These are phyloP conservation scores for Spisula solida DNA, from an alignment of 2,888 invertebrate species.

Conservation along the genomic window DNA sequence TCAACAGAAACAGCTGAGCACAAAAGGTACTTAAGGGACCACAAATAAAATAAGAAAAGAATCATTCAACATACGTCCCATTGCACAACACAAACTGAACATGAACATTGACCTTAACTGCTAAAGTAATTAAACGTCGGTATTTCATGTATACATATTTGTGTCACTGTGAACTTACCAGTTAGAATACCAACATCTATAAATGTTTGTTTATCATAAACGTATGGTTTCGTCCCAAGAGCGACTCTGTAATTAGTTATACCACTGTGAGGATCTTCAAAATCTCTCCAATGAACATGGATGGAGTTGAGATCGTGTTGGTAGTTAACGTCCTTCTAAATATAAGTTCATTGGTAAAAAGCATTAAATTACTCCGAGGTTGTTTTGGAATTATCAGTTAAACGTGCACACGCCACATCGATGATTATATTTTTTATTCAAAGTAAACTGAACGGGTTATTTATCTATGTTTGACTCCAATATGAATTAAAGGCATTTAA, in stretches of 20 bases:
- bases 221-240: conserved; percentile 64
- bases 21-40: too few species aligned
- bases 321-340: conserved; percentile 56
- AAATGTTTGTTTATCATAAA: conserved; percentile 57
- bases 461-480: neutral
- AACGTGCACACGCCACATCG: neutral
- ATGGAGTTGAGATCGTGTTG: conserved; percentile 48
- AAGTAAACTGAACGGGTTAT: too few species aligned
- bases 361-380: too few species aligned
- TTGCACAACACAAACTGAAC: too few species aligned
- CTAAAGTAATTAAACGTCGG: too few species aligned
- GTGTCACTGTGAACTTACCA: conserved; percentile 50
- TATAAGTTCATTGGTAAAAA: too few species aligned
- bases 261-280: conserved; percentile 72
- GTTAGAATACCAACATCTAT: conserved; percentile 65
- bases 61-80: too few species aligned
- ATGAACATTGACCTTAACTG: too few species aligned
- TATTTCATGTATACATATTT: neutral
- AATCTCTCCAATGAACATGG: conserved; percentile 68
- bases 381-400: too few species aligned
- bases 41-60: too few species aligned
- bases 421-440: too few species aligned
- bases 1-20: too few species aligned
- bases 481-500: neutral
- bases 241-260: conserved; percentile 68